phyloP scores from a whole-genome alignment of 2,797 vertebrate species.

The Aulostomus chinensis region DNA sequence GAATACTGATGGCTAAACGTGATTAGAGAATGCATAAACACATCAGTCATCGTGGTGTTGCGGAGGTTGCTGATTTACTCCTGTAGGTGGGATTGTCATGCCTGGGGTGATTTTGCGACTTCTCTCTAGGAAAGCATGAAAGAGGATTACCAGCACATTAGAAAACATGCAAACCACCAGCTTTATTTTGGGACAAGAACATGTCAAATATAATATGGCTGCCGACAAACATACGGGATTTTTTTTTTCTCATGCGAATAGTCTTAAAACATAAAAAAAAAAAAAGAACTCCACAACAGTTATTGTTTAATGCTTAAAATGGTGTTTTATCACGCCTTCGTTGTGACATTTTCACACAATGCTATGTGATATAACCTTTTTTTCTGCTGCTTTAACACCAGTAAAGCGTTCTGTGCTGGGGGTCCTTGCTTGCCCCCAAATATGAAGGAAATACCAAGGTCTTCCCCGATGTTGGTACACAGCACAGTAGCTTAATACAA shows the following conservation, averaged over 20 bases:
- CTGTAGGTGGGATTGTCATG: constrained; percentile 76
- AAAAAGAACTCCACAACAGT: too few species aligned
- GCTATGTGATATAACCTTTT: too few species aligned
- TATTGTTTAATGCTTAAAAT: too few species aligned
- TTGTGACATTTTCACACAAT: too few species aligned
- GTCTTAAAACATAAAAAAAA: too few species aligned
- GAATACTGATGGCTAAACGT: constrained; percentile 60
- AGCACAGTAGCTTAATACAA: too few species aligned
- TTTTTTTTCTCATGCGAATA: neutral
- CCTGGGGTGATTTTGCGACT: constrained; percentile 67
- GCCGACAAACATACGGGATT: constrained; percentile 31
- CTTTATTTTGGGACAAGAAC: constrained; percentile 53
- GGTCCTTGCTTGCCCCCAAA: too few species aligned
- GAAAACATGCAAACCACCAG: constrained; percentile 59
- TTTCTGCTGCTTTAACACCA: too few species aligned
- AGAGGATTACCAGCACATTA: constrained; percentile 72
- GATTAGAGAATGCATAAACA: constrained; percentile 71
- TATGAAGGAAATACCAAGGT: too few species aligned
- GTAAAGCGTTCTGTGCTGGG: too few species aligned
- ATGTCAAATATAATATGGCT: constrained; percentile 42
- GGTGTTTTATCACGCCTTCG: too few species aligned
- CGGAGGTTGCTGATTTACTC: constrained; percentile 66
- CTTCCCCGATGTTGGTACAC: too few species aligned
- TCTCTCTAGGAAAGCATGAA: constrained; percentile 71
- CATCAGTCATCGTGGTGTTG: constrained; percentile 72